A percentile compares a stretch with the other conserved stretches of the same genome.
These are phyloP conservation scores for Zaprionus nigranus DNA, from an alignment of 1,140 invertebrate species.

Conservation along the genomic window DNA sequence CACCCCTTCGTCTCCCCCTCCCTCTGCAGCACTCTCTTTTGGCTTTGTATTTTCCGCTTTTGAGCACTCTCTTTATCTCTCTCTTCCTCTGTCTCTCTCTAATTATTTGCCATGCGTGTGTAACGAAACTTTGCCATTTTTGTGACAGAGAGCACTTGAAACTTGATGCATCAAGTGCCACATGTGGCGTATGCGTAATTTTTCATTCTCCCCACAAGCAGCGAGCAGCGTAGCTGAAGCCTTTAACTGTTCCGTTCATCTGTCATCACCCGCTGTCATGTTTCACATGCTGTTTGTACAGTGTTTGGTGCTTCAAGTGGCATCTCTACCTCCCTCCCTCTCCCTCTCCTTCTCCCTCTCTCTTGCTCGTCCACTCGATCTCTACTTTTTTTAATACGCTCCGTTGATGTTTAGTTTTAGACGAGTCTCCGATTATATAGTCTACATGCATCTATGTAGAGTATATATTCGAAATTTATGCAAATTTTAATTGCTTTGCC, in stretches of 20 bases:
- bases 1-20: background rate
- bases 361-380: background rate
- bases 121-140: constrained; percentile 61
- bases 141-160: constrained; percentile 62
- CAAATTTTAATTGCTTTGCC: constrained; percentile 79
- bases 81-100: background rate
- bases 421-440: constrained; percentile 32
- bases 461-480: constrained; percentile 72
- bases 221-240: constrained; percentile 25
- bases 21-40: background rate
- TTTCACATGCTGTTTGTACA: constrained; percentile 50
- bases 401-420: constrained; percentile 75
- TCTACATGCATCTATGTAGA: background rate
- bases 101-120: constrained; percentile 62
- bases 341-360: background rate
- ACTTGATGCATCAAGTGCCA: constrained; percentile 59
- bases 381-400: constrained; percentile 17
- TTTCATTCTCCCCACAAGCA: constrained; percentile 51
- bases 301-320: constrained; percentile 52
- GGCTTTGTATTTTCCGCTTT: constrained; percentile 3
- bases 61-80: background rate
- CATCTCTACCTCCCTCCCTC: background rate
- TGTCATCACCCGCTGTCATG: constrained; percentile 60
- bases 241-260: constrained; percentile 23
- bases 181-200: constrained; percentile 72